A percentile compares a stretch with the other conserved stretches of the same genome.
Evolutionary conservation across 2,888 invertebrate genomes (phyloP).

Genomic region (Diloba caeruleocephala): DNA sequence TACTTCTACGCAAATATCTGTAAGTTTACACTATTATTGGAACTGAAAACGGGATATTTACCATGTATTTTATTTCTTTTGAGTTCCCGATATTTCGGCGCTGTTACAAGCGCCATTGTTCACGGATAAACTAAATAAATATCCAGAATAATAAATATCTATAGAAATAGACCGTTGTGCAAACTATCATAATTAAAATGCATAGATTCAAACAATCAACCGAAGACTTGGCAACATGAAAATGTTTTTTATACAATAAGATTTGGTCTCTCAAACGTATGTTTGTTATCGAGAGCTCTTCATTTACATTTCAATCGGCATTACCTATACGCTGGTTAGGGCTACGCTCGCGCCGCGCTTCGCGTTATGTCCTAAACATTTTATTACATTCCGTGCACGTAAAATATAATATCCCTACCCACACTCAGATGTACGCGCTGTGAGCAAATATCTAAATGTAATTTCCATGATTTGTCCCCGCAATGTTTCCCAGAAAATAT

Average conservation of each 20-base stretch:
- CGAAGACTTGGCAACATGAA: too few species aligned
- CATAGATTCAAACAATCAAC: conserved; percentile 17
- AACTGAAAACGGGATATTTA: too few species aligned
- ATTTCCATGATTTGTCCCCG: conserved; percentile 89
- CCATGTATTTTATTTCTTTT: too few species aligned
- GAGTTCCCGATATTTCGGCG: too few species aligned
- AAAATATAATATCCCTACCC: conserved; percentile 88
- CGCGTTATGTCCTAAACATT: conserved; percentile 82
- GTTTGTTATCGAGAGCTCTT: conserved; percentile 75
- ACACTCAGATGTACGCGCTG: conserved; percentile 84
- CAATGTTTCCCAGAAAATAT: conserved; percentile 89
- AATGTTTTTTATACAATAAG: conserved; percentile 36
- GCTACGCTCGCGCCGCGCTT: conserved; percentile 45
- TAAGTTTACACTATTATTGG: too few species aligned
- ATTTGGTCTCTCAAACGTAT: conserved; percentile 65
- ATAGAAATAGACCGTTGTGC: neutral
- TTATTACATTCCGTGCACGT: conserved; percentile 88
- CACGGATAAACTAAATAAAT: too few species aligned
- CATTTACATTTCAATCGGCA: conserved; percentile 86
- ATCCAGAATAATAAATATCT: too few species aligned
- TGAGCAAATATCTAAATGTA: conserved; percentile 89
- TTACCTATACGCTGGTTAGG: conserved; percentile 74
- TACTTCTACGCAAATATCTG: too few species aligned
- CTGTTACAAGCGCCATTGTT: too few species aligned
- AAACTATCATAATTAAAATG: conserved; percentile 36